Conservation (phyloP, 2,888 invertebrate species). For the Corythucha ciliata region DNA sequence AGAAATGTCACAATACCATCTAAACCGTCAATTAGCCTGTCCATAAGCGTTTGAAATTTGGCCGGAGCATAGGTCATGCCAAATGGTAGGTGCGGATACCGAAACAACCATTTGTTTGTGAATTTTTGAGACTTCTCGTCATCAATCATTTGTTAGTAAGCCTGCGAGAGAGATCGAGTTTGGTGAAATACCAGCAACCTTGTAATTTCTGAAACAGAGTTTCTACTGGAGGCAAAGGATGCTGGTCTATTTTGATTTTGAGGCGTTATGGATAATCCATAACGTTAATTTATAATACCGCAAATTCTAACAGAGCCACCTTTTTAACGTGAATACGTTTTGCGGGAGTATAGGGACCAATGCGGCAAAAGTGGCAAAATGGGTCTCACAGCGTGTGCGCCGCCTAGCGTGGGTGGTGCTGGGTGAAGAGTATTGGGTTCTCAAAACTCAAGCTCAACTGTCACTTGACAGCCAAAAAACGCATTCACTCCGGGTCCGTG, state of each 20-base stretch:
- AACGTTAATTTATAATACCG: conserved; percentile 19
- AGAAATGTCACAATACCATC: conserved; percentile 20
- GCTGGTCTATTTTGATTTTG: conserved; percentile 22
- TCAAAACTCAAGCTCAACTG: too few species aligned
- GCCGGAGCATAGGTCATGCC: conserved; percentile 35
- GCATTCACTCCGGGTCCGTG: too few species aligned
- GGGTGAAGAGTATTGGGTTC: too few species aligned
- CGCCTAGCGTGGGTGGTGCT: too few species aligned
- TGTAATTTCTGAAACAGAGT: conserved; percentile 22
- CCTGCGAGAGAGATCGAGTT: conserved; percentile 22
- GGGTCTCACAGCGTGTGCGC: too few species aligned
- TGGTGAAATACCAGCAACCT: conserved; percentile 30
- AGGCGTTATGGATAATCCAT: conserved; percentile 15
- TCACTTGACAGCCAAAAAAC: too few species aligned
- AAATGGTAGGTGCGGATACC: conserved; percentile 34
- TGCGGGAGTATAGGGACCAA: too few species aligned
- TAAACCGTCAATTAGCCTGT: conserved; percentile 37
- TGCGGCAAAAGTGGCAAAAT: too few species aligned
- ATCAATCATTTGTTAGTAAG: conserved; percentile 31
- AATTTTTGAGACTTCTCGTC: conserved; percentile 37
- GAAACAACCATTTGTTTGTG: conserved; percentile 39
- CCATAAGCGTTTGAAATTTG: conserved; percentile 34
- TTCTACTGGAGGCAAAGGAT: conserved; percentile 26
- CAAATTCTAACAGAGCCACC: conserved; percentile 39
- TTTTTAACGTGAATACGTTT: too few species aligned